Percentiles rank a stretch among this genome's conserved stretches.
Conservation (phyloP, 2,113 vertebrate genomes). For the Poeciliopsis retropinna region DNA sequence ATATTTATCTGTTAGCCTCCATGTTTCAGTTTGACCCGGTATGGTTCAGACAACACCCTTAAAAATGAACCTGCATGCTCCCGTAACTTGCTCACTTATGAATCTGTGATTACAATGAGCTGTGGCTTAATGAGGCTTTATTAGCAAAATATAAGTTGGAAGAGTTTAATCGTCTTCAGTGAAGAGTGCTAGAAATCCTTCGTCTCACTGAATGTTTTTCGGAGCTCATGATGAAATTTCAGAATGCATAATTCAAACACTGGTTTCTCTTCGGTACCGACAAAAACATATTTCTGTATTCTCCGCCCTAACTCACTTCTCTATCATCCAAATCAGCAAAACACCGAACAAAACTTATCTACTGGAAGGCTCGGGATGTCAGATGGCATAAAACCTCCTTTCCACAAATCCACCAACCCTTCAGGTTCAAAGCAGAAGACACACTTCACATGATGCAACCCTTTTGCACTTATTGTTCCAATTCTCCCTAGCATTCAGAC, state of each 20-base stretch:
- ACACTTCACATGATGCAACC: constrained; percentile 73
- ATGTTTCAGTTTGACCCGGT: no score
- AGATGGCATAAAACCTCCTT: constrained; percentile 64
- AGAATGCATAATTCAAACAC: not conserved
- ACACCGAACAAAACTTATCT: constrained; percentile 51
- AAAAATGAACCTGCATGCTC: no score
- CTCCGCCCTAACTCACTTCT: constrained; percentile 46
- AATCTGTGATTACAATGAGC: not conserved
- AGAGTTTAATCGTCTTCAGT: no score
- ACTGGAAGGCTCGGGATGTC: constrained; percentile 62
- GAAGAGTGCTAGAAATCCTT: not conserved
- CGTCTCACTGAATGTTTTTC: not conserved
- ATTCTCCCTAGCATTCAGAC: constrained; percentile 60
- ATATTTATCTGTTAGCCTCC: no score
- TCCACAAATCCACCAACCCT: constrained; percentile 62
- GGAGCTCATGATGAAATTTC: not conserved
- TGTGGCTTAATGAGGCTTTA: not conserved
- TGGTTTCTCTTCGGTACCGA: constrained; percentile 1
- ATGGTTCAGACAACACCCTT: no score
- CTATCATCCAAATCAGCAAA: constrained; percentile 64
- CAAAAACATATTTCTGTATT: constrained; percentile 50
- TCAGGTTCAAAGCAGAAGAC: constrained; percentile 67
- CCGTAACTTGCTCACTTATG: no score
- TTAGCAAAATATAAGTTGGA: not conserved
- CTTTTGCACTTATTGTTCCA: constrained; percentile 65